These are phyloP conservation scores for Pygathrix nemaeus DNA, from an alignment of 2,113 vertebrate genomes.

Conservation along the genomic window DNA sequence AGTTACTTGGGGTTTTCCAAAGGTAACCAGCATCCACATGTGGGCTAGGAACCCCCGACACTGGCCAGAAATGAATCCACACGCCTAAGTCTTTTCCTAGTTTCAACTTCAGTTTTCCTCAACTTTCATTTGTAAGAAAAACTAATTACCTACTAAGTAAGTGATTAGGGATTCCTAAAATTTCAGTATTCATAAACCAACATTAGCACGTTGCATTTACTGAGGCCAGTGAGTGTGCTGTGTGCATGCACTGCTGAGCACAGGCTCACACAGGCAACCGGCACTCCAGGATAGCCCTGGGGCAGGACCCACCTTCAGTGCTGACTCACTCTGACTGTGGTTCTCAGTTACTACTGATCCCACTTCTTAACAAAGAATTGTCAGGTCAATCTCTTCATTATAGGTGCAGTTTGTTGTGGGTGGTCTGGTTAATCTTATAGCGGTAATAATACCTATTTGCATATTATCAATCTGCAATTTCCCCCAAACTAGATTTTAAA, in stretches of 20 bases:
- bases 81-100: neutral
- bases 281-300: fast-evolving
- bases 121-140: neutral
- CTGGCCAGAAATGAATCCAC: neutral
- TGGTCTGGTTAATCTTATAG: neutral
- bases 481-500: conserved; percentile 37
- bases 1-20: neutral
- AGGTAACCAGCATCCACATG: neutral
- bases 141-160: neutral
- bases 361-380: neutral
- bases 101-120: neutral
- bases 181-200: neutral
- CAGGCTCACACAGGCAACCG: fast-evolving
- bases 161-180: neutral
- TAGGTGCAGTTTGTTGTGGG: neutral
- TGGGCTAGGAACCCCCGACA: neutral
- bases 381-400: neutral
- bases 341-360: neutral
- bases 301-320: neutral
- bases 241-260: no score
- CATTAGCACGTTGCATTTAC: neutral
- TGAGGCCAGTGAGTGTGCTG: neutral
- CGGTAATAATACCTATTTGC: neutral
- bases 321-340: neutral
- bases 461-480: conserved; percentile 14